These are phyloP conservation scores for Ommatoiulus sabulosus DNA, from an alignment of 2,888 invertebrate genomes.

Conservation along the genomic window DNA sequence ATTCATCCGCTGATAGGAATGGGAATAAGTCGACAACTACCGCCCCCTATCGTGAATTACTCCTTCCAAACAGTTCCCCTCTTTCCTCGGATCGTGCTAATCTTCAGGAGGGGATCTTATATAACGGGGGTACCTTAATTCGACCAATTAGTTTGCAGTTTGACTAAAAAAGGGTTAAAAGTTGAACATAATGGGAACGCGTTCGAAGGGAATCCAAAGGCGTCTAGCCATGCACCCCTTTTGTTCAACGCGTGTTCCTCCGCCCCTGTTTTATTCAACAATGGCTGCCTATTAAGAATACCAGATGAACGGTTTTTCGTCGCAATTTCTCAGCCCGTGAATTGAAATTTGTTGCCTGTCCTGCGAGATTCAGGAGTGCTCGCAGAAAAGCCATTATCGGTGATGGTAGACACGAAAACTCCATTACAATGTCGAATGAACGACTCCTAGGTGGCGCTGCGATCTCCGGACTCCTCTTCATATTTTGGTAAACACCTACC, in stretches of 20 bases:
- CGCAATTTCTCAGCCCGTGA: neutral
- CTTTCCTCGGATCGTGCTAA: neutral
- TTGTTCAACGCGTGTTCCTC: neutral
- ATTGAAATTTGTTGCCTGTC: conserved; percentile 15
- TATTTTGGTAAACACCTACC: neutral
- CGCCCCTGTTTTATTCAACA: neutral
- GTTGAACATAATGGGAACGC: neutral
- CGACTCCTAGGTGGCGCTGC: neutral
- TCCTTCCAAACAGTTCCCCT: neutral
- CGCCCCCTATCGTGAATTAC: conserved; percentile 4
- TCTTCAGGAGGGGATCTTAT: neutral
- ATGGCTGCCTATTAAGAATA: conserved; percentile 5
- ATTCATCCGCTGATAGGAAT: neutral
- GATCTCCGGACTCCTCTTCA: neutral
- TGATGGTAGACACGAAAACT: conserved; percentile 22
- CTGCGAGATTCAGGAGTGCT: neutral
- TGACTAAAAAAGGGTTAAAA: neutral
- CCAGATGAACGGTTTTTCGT: neutral
- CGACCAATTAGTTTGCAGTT: conserved; percentile 16
- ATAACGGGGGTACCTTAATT: neutral
- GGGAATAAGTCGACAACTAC: neutral
- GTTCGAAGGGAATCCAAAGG: neutral
- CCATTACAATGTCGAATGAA: conserved; percentile 41
- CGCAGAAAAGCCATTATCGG: neutral
- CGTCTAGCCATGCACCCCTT: neutral